A percentile compares a stretch with the other conserved stretches of the same genome.
Evolutionary conservation across 2,113 vertebrate genomes (phyloP).

Genomic region (Oreocharis arfaki): DNA sequence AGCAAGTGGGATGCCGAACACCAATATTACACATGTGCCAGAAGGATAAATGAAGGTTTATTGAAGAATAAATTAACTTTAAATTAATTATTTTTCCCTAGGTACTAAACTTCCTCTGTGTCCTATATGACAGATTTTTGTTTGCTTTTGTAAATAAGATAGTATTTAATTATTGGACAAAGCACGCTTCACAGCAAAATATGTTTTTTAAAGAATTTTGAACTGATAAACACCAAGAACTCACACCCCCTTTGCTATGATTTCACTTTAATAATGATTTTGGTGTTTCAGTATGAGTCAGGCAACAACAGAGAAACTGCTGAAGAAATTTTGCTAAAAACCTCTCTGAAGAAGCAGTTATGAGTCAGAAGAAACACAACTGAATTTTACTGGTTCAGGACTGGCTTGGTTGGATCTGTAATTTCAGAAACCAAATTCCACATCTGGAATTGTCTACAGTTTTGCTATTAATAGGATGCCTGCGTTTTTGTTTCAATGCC

Average conservation of each 20-base stretch:
- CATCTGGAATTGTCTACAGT: neutral
- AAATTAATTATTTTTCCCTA: neutral
- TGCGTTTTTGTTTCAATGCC: neutral
- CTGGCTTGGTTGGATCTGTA: neutral
- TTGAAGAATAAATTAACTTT: neutral
- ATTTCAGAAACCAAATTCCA: constrained; percentile 9
- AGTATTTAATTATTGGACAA: neutral
- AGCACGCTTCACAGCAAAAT: neutral
- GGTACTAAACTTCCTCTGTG: neutral
- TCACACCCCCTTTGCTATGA: neutral
- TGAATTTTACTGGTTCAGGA: neutral
- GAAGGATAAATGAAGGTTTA: neutral
- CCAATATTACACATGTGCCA: neutral
- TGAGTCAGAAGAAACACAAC: constrained; percentile 22
- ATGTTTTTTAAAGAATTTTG: neutral
- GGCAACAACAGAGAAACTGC: constrained; percentile 8
- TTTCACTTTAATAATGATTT: constrained; percentile 7
- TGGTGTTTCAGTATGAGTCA: constrained; percentile 40
- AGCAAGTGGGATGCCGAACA: neutral
- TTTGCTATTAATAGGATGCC: neutral
- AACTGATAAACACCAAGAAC: neutral
- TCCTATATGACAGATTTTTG: neutral
- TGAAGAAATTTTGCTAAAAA: constrained; percentile 33
- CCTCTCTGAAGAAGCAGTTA: neutral
- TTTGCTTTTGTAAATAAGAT: neutral